Percentiles rank a stretch among this genome's conserved stretches.
Evolutionary conservation across 2,797 vertebrate genomes (phyloP).

Genomic region (Bradypus variegatus): DNA sequence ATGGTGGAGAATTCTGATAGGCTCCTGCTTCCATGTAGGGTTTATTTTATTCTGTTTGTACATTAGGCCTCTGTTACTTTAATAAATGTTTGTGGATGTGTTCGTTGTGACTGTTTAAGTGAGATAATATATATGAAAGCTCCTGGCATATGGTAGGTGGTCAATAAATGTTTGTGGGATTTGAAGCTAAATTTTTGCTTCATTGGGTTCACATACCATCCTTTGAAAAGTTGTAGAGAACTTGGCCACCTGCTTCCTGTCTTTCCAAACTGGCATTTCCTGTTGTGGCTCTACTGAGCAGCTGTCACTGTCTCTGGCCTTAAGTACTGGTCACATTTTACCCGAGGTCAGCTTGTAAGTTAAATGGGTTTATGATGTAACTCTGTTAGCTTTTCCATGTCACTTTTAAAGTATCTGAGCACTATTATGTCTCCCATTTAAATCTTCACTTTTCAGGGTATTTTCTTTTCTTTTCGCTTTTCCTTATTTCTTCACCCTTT

Average conservation of each 20-base stretch:
- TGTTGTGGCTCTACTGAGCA: conserved; percentile 49
- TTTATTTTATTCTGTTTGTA: conserved; percentile 34
- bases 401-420: conserved; percentile 12
- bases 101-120: conserved; percentile 30
- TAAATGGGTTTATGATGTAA: conserved; percentile 38
- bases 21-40: conserved; percentile 6
- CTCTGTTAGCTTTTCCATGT: background rate
- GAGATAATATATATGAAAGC: background rate
- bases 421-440: background rate
- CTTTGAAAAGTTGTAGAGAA: conserved; percentile 48
- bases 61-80: background rate
- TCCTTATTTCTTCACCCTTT: background rate
- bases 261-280: conserved; percentile 59
- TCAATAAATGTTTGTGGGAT: background rate
- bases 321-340: conserved; percentile 40
- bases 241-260: conserved; percentile 60
- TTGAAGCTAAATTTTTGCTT: conserved; percentile 34
- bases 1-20: conserved; percentile 11
- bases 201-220: background rate
- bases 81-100: background rate
- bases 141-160: background rate
- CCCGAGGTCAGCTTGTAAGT: conserved; percentile 41
- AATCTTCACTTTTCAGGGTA: conserved; percentile 9
- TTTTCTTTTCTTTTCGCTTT: conserved; percentile 17
- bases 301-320: conserved; percentile 50